Conservation (phyloP, 2,888 invertebrate genomes). For the Pristionchus arcanus region DNA sequence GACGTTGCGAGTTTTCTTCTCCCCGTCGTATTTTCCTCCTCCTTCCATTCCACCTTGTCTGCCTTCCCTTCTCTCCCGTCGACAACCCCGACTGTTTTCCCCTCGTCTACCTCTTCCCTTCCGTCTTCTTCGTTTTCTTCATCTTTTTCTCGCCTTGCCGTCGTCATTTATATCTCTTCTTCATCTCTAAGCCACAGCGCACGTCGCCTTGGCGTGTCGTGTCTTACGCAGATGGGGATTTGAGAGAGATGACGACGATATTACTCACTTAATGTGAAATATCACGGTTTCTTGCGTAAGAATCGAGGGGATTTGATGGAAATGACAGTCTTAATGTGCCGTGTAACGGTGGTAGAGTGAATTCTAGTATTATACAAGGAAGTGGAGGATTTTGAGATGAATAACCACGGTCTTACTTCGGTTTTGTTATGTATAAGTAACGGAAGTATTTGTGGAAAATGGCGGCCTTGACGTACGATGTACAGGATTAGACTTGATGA, state of each 20-base stretch:
- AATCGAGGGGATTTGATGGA: too few species aligned
- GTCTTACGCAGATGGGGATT: not conserved
- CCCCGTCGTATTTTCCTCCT: not conserved
- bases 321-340: too few species aligned
- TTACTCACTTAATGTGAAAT: not conserved
- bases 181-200: not conserved
- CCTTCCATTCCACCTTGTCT: not conserved
- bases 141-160: not conserved
- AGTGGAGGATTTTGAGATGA: too few species aligned
- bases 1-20: not conserved
- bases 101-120: not conserved
- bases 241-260: not conserved
- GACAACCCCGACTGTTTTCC: not conserved
- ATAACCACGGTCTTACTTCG: too few species aligned
- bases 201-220: constrained; percentile 11
- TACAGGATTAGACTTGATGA: not conserved
- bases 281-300: too few species aligned
- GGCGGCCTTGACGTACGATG: too few species aligned
- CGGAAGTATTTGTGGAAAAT: too few species aligned
- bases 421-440: too few species aligned
- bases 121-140: not conserved
- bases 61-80: not conserved
- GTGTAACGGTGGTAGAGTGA: too few species aligned
- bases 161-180: not conserved
- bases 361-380: too few species aligned